These are phyloP conservation scores for Dromas ardeola DNA, from an alignment of 2,113 vertebrate species.

Conservation along the genomic window DNA sequence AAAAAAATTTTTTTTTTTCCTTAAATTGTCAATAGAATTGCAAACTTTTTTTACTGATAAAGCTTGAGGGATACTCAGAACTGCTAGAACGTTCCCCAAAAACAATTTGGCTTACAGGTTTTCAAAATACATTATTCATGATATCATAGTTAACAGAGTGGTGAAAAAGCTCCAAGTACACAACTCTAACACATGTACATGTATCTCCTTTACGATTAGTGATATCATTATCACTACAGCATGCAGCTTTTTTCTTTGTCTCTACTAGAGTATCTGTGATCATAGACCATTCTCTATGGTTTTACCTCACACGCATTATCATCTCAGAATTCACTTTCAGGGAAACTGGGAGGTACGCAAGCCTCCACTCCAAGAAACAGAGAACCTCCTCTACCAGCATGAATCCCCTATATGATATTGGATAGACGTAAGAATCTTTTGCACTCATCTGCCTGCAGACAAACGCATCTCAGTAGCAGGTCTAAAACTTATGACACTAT, in stretches of 20 bases:
- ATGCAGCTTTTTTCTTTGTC: neutral
- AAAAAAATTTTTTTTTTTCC: neutral
- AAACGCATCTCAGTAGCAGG: neutral
- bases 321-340: neutral
- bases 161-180: neutral
- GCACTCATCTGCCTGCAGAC: too few species aligned
- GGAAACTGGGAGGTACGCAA: neutral
- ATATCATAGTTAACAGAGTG: neutral
- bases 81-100: neutral
- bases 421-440: neutral
- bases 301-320: neutral
- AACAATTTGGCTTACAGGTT: neutral
- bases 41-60: neutral
- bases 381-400: neutral
- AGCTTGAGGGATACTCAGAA: neutral
- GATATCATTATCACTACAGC: neutral
- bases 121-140: neutral
- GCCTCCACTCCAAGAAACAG: neutral
- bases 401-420: rapidly evolving
- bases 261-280: neutral
- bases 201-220: neutral
- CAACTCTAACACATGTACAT: neutral
- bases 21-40: neutral
- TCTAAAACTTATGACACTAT: neutral
- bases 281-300: neutral